These are phyloP conservation scores for Campoletis sonorensis DNA, from an alignment of 1,140 invertebrate species.

Conservation along the genomic window DNA sequence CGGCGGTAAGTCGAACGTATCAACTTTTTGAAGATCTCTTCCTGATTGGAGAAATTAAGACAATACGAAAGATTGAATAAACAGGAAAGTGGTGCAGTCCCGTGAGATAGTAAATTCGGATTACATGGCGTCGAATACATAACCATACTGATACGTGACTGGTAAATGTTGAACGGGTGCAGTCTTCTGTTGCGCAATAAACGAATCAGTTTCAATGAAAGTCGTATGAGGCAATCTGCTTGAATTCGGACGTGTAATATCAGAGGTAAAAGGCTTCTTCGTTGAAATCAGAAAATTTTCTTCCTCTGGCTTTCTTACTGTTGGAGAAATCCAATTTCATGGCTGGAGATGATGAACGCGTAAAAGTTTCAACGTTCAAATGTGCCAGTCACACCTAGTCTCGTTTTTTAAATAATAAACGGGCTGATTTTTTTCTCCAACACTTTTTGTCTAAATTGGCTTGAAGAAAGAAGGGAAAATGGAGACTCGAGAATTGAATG, in stretches of 20 bases:
- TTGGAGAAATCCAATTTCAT: neutral
- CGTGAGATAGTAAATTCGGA: conserved; percentile 8
- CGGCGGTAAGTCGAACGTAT: too few relatives aligned
- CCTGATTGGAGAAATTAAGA: neutral
- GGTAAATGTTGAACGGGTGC: neutral
- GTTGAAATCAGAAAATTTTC: conserved; percentile 9
- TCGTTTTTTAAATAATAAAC: too few relatives aligned
- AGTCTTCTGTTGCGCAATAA: neutral
- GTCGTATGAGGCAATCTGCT: conserved; percentile 29
- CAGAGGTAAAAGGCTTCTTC: conserved; percentile 35
- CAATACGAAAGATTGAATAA: conserved; percentile 13
- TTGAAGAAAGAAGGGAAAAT: too few relatives aligned
- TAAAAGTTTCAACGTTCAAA: too few relatives aligned
- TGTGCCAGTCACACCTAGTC: too few relatives aligned
- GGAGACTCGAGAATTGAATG: too few relatives aligned
- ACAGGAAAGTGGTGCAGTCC: neutral
- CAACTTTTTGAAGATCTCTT: neutral
- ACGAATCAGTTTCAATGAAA: conserved; percentile 29
- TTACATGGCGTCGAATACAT: conserved; percentile 11
- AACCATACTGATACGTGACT: conserved; percentile 29
- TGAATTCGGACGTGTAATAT: conserved; percentile 39
- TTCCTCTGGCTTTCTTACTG: conserved; percentile 8
- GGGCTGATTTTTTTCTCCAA: too few relatives aligned
- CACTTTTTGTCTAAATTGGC: too few relatives aligned
- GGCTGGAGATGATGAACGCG: too few relatives aligned